Base-by-base conservation (phyloP, 2,888 invertebrate species). In the Tetropium fuscum region DNA sequence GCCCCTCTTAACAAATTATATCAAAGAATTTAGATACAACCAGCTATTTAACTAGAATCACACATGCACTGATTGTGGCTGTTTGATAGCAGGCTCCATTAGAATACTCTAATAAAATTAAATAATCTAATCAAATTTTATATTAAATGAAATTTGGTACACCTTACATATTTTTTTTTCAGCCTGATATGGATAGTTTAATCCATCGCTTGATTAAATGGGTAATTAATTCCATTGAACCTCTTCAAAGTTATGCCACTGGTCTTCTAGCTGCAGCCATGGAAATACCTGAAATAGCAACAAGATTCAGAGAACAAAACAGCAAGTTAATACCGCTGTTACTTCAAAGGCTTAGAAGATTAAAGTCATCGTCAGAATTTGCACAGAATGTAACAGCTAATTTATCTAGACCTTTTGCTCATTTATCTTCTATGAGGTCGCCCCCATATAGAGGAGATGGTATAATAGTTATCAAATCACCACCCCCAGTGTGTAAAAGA, bases 281-380 rank as follows among this genome's bases (percentile, higher is more conserved):
- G 96, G 98, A 98, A 81, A 92, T 97, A 2, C 94, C 94, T 70
- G 98, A 98, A 72, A 94, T 97, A 58, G 97, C 97, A 0, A 90
- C 94, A 2, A 92, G 91, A 74, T 95, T 91, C 77, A 86, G 88
- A 68, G 96, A 97, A 66, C 87, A 92, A 71, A 97, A 97, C 76
- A 88, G 90, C 43, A 88, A 88, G 76, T 83, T 97, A 75, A 95
- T 98, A 51, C 96, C 97, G 8, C 82, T 95, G 43, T 92, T 97
- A 89, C 83, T 98, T 49, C 88, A 90, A 79, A 86, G 96, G 71
- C 85, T 98, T 60, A 91, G 92, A 73, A 86, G 87, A 54, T 81
- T 97, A 25, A 81, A 81, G 64, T 64, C 66, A 20, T 74, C 75
- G 13, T 78, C 76, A 3, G 80, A 80, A 55, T 77, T 78, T 68